phyloP scores from a whole-genome alignment of 2,888 invertebrate genomes.

The Pseudococcus viburni region DNA sequence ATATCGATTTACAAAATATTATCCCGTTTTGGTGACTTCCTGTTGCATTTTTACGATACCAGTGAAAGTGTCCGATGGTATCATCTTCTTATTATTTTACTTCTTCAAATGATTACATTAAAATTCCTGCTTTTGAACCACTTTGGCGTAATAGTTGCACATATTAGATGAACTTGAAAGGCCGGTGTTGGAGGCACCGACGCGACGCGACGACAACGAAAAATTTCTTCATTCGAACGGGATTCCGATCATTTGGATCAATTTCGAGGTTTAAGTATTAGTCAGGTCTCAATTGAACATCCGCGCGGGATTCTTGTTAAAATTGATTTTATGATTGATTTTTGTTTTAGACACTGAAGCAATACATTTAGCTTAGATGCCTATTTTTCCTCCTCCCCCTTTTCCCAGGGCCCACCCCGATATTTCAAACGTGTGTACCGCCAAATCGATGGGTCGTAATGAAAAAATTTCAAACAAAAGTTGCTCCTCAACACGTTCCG shows the following conservation, averaged over 20 bases:
- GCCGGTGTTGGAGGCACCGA: not conserved
- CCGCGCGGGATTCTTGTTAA: too few species aligned
- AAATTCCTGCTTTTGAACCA: not conserved
- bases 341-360: too few species aligned
- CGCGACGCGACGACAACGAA: not conserved
- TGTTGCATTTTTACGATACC: slow-evolving; percentile 40
- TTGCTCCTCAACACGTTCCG: too few species aligned
- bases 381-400: too few species aligned
- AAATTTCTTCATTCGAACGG: slow-evolving; percentile 1
- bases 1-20: slow-evolving; percentile 46
- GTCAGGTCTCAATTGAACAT: too few species aligned
- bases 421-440: too few species aligned
- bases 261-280: slow-evolving; percentile 21
- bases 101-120: not conserved
- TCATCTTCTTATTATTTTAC: not conserved
- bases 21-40: slow-evolving; percentile 54
- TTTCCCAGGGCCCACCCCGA: too few species aligned
- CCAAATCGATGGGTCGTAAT: too few species aligned
- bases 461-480: too few species aligned
- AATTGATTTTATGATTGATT: too few species aligned
- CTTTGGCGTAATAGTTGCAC: not conserved
- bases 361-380: too few species aligned
- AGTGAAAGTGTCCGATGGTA: slow-evolving; percentile 44
- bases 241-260: slow-evolving; percentile 7
- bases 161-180: not conserved